Percentiles rank a stretch among this genome's conserved stretches.
phyloP scores from a whole-genome alignment of 2,797 vertebrate species.

The Antennarius maculatus region DNA sequence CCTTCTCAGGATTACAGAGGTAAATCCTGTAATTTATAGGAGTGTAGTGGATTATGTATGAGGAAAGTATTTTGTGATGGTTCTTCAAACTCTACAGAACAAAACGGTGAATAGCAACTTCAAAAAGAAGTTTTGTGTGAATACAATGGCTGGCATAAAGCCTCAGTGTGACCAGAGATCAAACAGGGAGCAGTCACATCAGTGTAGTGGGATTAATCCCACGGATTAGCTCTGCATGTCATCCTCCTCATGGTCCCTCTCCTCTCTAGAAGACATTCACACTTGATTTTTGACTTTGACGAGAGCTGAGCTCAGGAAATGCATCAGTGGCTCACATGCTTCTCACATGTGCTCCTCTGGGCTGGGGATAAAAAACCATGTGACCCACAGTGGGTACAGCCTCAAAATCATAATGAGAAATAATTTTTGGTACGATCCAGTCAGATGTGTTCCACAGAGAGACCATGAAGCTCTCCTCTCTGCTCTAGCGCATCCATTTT shows the following conservation, averaged over 20 bases:
- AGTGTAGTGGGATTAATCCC: slow-evolving; percentile 46
- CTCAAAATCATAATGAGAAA: slow-evolving; percentile 28
- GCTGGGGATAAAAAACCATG: slow-evolving; percentile 44
- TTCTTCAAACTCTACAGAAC: neutral
- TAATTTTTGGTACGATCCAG: slow-evolving; percentile 26
- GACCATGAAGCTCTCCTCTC: neutral
- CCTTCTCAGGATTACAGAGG: neutral
- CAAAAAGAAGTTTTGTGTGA: slow-evolving; percentile 9
- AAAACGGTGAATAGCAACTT: slow-evolving; percentile 12
- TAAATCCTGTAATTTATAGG: slow-evolving; percentile 1
- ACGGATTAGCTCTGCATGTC: slow-evolving; percentile 52
- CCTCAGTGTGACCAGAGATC: slow-evolving; percentile 43
- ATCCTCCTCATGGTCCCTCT: slow-evolving; percentile 37
- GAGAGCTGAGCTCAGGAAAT: slow-evolving; percentile 33
- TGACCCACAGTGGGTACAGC: slow-evolving; percentile 52
- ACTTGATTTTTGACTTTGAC: slow-evolving; percentile 58
- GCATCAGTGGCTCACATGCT: slow-evolving; percentile 68
- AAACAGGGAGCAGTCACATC: slow-evolving; percentile 46
- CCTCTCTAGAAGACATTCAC: slow-evolving; percentile 25
- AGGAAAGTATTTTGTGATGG: neutral
- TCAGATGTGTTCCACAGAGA: slow-evolving; percentile 5
- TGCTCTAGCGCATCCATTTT: neutral
- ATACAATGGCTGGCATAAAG: slow-evolving; percentile 12
- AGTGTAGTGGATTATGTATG: neutral
- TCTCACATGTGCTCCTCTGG: slow-evolving; percentile 65